A percentile compares a stretch with the other conserved stretches of the same genome.
phyloP scores from a whole-genome alignment of 2,113 vertebrate genomes.

The Gnathonemus longibarbis region DNA sequence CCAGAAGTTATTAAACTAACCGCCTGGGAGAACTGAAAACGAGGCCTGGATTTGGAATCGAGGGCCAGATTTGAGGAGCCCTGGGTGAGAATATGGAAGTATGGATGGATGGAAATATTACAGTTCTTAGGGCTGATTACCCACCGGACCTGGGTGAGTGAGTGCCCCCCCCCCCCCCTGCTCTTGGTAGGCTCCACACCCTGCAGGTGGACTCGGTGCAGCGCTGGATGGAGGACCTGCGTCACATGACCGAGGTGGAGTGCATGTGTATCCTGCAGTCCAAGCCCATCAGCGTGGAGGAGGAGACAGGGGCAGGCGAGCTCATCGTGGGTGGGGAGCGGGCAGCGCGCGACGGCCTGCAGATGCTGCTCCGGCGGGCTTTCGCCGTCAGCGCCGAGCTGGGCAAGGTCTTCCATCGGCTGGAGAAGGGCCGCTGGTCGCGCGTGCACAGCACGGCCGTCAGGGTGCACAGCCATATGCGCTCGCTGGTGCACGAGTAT shows the following conservation, averaged over 20 bases:
- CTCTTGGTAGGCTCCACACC: constrained; percentile 44
- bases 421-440: constrained; percentile 87
- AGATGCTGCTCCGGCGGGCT: constrained; percentile 80
- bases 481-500: constrained; percentile 84
- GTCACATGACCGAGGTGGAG: constrained; percentile 94
- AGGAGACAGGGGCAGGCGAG: constrained; percentile 74
- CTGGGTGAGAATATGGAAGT: background rate
- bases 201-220: constrained; percentile 94
- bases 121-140: background rate
- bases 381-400: constrained; percentile 90
- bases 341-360: constrained; percentile 69
- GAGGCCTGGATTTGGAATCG: background rate
- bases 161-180: background rate
- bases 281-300: constrained; percentile 85
- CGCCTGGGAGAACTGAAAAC: background rate
- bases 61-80: background rate
- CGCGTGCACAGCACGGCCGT: constrained; percentile 84
- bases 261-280: constrained; percentile 97
- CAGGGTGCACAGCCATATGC: constrained; percentile 80
- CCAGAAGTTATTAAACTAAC: background rate
- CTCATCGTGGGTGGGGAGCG: constrained; percentile 68
- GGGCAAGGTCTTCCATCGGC: constrained; percentile 82
- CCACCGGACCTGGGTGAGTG: background rate
- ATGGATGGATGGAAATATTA: background rate
- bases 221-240: constrained; percentile 95